These are phyloP conservation scores for Hypocryptadius cinnamomeus DNA, from an alignment of 2,113 vertebrate genomes.

Conservation along the genomic window DNA sequence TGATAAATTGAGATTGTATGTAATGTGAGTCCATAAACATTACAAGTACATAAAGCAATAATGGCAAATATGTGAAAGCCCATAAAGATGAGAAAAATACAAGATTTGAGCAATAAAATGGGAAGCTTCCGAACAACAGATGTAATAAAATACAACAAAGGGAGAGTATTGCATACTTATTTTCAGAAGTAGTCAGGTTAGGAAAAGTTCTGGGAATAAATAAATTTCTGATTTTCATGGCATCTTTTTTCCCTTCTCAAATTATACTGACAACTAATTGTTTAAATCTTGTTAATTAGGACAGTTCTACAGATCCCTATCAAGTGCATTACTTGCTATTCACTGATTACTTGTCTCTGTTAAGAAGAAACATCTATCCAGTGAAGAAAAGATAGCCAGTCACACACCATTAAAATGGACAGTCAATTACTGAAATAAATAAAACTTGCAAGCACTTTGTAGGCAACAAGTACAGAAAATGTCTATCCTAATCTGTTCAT, in stretches of 20 bases:
- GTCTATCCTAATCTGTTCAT: not conserved
- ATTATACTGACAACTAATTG: not conserved
- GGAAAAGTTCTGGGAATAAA: not conserved
- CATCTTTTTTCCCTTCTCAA: not conserved
- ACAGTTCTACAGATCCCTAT: not conserved
- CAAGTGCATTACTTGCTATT: not conserved
- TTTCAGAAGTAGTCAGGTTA: not conserved
- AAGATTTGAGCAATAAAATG: not conserved
- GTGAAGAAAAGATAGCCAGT: not conserved
- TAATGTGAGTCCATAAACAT: not conserved
- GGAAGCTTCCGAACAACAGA: not conserved
- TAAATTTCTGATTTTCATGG: not conserved
- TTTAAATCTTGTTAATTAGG: not conserved
- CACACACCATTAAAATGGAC: not conserved
- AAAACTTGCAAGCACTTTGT: not conserved
- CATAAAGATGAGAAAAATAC: not conserved
- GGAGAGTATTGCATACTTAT: not conserved
- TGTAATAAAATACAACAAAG: not conserved
- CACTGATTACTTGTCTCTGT: not conserved
- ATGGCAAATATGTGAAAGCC: not conserved
- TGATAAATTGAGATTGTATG: not conserved
- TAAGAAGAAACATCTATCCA: not conserved
- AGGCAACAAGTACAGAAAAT: not conserved
- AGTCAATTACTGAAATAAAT: not conserved
- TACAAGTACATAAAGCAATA: slow-evolving; percentile 14